phyloP scores from a whole-genome alignment of 2,113 vertebrate species.

The Oplegnathus fasciatus region DNA sequence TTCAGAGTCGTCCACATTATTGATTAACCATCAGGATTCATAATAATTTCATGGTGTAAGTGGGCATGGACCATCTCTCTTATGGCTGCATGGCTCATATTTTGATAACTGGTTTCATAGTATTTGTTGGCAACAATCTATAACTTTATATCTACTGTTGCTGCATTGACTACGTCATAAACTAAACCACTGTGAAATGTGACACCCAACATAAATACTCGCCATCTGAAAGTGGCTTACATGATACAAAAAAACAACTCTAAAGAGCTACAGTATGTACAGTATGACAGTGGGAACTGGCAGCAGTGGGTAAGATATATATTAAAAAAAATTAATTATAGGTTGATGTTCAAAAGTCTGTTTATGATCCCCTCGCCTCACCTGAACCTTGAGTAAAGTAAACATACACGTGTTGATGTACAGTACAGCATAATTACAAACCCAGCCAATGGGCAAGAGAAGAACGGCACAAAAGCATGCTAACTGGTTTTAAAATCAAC shows the following conservation, averaged over 20 bases:
- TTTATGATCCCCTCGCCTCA: conserved; percentile 36
- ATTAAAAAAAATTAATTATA: conserved; percentile 11
- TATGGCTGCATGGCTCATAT: conserved; percentile 72
- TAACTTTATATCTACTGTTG: conserved; percentile 41
- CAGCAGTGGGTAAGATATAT: conserved; percentile 45
- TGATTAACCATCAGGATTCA: conserved; percentile 20
- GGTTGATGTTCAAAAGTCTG: conserved; percentile 43
- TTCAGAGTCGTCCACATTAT: conserved; percentile 15
- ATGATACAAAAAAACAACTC: conserved; percentile 53
- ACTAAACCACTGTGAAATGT: conserved; percentile 61
- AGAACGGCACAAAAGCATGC: conserved; percentile 77
- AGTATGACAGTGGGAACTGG: conserved; percentile 57
- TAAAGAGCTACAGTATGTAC: conserved; percentile 75
- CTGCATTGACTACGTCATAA: conserved; percentile 50
- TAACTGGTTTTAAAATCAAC: conserved; percentile 73
- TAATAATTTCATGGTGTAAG: conserved; percentile 17
- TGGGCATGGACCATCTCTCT: conserved; percentile 26
- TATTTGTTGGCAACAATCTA: conserved; percentile 35
- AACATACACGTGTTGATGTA: conserved; percentile 68
- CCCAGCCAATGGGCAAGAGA: conserved; percentile 70
- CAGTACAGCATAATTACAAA: conserved; percentile 74
- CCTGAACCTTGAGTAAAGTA: conserved; percentile 43
- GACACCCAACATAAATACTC: conserved; percentile 56
- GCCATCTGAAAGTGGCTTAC: conserved; percentile 50
- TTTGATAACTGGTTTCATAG: conserved; percentile 27